Percentiles rank a stretch among this genome's conserved stretches.
Conservation (phyloP, 2,797 vertebrate genomes). For the Mormyrops attenuatus region DNA sequence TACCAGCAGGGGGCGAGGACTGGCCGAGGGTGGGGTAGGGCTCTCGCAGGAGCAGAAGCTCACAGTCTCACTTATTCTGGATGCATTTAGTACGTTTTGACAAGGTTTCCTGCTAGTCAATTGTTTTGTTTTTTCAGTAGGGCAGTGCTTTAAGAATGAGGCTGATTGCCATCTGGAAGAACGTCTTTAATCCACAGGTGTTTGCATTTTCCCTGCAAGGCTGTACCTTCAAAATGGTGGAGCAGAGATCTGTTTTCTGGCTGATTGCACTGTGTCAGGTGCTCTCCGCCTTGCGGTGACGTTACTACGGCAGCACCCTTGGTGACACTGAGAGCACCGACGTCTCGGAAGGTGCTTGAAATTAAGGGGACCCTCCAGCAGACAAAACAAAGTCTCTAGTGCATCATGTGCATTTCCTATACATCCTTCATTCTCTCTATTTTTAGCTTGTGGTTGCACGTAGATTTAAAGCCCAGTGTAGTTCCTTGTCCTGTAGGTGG, state of each 20-base stretch:
- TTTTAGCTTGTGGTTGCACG: not conserved
- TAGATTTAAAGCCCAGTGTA: not conserved
- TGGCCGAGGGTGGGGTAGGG: not conserved
- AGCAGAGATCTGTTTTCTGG: not conserved
- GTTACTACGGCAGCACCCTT: not conserved
- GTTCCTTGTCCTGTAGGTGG: not conserved
- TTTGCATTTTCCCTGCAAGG: not conserved
- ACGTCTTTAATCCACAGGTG: not conserved
- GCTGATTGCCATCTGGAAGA: not conserved
- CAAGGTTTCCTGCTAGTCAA: not conserved
- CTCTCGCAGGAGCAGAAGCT: not conserved
- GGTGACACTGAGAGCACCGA: not conserved
- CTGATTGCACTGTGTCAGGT: not conserved
- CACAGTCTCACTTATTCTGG: not conserved
- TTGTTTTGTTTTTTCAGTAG: not conserved
- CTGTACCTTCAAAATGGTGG: not conserved
- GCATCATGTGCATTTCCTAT: not conserved
- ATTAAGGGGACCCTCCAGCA: not conserved
- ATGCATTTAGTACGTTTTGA: not conserved
- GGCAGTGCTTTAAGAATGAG: not conserved
- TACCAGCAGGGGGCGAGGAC: not conserved
- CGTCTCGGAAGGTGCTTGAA: not conserved
- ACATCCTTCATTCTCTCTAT: not conserved
- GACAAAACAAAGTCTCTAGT: not conserved
- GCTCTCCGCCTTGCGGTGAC: not conserved